Conservation (phyloP, 2,888 invertebrate genomes). For the Microctonus brassicae region DNA sequence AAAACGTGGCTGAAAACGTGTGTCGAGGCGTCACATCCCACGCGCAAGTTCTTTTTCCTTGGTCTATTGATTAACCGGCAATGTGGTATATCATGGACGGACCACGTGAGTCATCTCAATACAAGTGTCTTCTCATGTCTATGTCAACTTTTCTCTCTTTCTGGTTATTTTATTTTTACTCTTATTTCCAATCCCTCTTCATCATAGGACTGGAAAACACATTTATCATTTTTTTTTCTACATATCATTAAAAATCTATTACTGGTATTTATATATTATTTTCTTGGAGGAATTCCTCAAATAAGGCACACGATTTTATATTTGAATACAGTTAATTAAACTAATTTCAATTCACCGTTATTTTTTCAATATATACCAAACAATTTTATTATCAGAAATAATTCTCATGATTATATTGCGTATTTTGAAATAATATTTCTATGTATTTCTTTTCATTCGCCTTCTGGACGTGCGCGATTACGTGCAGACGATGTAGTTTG, state of each 20-base stretch:
- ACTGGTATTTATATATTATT: too few species aligned
- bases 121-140: conserved; percentile 2
- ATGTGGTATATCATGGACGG: conserved; percentile 34
- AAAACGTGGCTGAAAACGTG: conserved; percentile 22
- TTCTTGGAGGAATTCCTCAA: too few species aligned
- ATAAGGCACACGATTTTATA: too few species aligned
- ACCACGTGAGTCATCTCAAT: conserved; percentile 36
- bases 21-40: conserved; percentile 15
- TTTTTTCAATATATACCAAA: neutral
- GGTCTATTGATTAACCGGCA: conserved; percentile 16
- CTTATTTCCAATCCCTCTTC: neutral
- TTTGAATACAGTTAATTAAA: too few species aligned
- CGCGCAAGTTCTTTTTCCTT: conserved; percentile 21
- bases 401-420: neutral
- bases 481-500: neutral
- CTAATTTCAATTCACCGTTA: neutral
- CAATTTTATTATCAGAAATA: neutral
- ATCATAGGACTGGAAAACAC: neutral
- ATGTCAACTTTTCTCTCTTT: neutral
- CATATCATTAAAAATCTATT: too few species aligned
- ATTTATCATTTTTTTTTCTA: too few species aligned
- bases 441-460: neutral
- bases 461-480: neutral
- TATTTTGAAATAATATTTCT: neutral
- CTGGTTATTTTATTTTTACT: neutral